These are phyloP conservation scores for Melipona bicolor DNA, from an alignment of 2,888 invertebrate species.

Conservation along the genomic window DNA sequence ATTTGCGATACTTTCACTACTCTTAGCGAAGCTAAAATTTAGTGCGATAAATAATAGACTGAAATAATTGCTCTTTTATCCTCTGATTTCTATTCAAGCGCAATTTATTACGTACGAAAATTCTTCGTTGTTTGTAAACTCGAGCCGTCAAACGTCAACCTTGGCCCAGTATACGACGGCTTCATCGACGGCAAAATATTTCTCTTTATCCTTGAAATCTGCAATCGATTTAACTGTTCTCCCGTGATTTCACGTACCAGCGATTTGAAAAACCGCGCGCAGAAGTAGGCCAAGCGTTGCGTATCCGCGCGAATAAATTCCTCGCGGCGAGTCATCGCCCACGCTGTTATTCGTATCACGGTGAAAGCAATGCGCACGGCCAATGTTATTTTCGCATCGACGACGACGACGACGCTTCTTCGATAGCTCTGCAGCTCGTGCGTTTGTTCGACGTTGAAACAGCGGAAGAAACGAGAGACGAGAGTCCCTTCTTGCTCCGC, in stretches of 20 bases:
- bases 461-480: neutral
- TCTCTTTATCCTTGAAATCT: conserved; percentile 19
- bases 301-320: conserved; percentile 27
- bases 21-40: too few relatives aligned
- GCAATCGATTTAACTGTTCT: neutral
- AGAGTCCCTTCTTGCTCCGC: neutral
- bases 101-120: too few relatives aligned
- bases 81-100: too few relatives aligned
- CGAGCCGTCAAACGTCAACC: too few relatives aligned
- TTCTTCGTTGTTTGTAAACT: too few relatives aligned
- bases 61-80: too few relatives aligned
- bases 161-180: too few relatives aligned
- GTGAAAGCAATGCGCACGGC: conserved; percentile 29
- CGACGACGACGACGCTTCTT: neutral
- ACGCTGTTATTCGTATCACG: conserved; percentile 39
- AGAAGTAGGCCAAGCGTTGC: conserved; percentile 21
- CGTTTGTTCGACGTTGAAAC: conserved; percentile 4
- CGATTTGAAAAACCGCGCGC: conserved; percentile 7
- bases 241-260: conserved; percentile 4
- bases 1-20: too few relatives aligned
- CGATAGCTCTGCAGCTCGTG: neutral
- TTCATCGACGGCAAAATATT: neutral
- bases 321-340: conserved; percentile 16
- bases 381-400: conserved; percentile 22
- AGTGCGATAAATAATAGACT: too few relatives aligned